Conservation (phyloP, 2,888 invertebrate species). For the Augiades crinisus region DNA sequence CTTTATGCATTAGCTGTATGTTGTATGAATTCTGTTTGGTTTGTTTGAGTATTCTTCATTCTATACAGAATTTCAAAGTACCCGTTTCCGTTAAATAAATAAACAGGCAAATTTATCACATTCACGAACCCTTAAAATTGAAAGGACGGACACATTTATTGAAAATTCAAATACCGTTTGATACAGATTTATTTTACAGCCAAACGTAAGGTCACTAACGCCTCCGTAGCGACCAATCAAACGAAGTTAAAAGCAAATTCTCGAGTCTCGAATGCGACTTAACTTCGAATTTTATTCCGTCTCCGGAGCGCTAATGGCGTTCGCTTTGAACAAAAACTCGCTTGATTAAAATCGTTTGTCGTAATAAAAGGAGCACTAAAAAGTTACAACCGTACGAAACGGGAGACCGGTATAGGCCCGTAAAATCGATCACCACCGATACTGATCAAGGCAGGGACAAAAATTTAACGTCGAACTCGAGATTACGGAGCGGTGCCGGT, state of each 20-base stretch:
- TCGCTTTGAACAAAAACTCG: constrained; percentile 73
- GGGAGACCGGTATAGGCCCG: constrained; percentile 71
- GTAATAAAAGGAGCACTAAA: constrained; percentile 79
- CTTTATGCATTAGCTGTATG: background rate
- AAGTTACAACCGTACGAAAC: constrained; percentile 75
- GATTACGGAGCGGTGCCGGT: constrained; percentile 52
- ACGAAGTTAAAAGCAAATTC: constrained; percentile 71
- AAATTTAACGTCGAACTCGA: constrained; percentile 64
- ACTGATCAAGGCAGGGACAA: constrained; percentile 67
- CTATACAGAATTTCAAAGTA: background rate
- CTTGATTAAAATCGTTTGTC: constrained; percentile 82
- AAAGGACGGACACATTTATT: constrained; percentile 26
- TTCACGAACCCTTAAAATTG: constrained; percentile 3
- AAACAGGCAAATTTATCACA: background rate
- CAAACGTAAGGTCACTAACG: constrained; percentile 45
- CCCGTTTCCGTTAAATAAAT: background rate
- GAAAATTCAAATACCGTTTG: constrained; percentile 43
- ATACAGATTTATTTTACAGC: constrained; percentile 45
- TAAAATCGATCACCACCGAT: constrained; percentile 75
- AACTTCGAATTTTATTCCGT: constrained; percentile 70
- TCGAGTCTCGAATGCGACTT: constrained; percentile 65
- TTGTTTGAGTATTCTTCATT: background rate
- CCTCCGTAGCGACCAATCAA: constrained; percentile 58
- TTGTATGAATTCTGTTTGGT: background rate
- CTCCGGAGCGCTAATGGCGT: constrained; percentile 70